phyloP scores from a whole-genome alignment of 2,888 invertebrate genomes.

The Acrobasis suavella region DNA sequence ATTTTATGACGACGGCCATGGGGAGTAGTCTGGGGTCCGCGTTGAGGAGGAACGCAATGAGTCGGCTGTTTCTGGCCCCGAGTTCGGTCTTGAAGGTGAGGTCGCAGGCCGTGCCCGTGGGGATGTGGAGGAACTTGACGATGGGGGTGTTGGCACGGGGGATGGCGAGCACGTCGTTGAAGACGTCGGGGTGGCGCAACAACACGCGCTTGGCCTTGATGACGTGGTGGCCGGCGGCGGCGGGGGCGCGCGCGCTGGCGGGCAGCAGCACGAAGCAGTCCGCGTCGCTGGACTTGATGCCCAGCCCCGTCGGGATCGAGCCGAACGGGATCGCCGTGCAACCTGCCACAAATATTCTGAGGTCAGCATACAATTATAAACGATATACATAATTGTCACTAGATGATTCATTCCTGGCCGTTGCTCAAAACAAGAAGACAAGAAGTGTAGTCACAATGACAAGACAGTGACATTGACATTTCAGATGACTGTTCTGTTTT shows the following conservation, averaged over 20 bases:
- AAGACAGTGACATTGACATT: too few relatives aligned
- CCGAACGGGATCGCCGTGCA: conserved; percentile 84
- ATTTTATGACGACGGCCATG: conserved; percentile 85
- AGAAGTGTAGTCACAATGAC: too few relatives aligned
- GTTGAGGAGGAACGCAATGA: conserved; percentile 83
- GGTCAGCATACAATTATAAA: background rate
- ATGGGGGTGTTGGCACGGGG: conserved; percentile 90
- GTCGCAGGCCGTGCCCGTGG: conserved; percentile 85
- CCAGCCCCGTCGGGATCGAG: conserved; percentile 87
- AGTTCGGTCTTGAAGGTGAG: conserved; percentile 87
- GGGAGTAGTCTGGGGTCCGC: conserved; percentile 74
- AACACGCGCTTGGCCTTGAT: conserved; percentile 39
- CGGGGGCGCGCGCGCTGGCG: conserved; percentile 36
- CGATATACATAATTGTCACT: too few relatives aligned
- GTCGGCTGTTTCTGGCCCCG: conserved; percentile 86
- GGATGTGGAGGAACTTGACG: conserved; percentile 86
- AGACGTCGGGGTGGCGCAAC: conserved; percentile 43
- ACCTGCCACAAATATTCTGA: conserved; percentile 44
- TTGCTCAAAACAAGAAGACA: too few relatives aligned
- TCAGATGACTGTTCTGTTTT: too few relatives aligned
- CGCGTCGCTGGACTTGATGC: conserved; percentile 87
- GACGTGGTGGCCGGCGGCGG: conserved; percentile 45
- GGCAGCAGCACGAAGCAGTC: conserved; percentile 85
- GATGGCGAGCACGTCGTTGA: conserved; percentile 84
- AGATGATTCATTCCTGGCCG: too few relatives aligned